Conservation (phyloP, 2,113 vertebrate genomes). For the Narcine bancroftii region DNA sequence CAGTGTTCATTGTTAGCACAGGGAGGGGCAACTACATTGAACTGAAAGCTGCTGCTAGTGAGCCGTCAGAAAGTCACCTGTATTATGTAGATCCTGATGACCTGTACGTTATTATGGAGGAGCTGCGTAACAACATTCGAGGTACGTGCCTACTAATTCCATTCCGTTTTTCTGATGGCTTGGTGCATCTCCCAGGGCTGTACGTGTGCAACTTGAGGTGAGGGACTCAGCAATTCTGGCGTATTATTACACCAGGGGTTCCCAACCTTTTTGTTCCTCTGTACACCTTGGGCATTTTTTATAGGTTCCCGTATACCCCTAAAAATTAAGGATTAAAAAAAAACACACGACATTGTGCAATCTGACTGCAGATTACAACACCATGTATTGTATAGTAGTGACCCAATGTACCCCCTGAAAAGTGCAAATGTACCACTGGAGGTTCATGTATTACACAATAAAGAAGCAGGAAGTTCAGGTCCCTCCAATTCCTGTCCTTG, state of each 20-base stretch:
- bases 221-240: not conserved
- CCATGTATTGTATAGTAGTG: too few relatives aligned
- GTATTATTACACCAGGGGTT: too few relatives aligned
- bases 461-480: not conserved
- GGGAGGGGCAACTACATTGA: conserved; percentile 74
- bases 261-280: too few relatives aligned
- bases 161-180: not conserved
- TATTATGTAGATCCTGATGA: conserved; percentile 90
- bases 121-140: conserved; percentile 68
- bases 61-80: conserved; percentile 66
- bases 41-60: conserved; percentile 66
- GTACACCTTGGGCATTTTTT: too few relatives aligned
- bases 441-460: not conserved
- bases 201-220: not conserved
- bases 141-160: conserved; percentile 54
- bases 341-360: too few relatives aligned
- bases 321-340: too few relatives aligned
- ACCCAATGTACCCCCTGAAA: too few relatives aligned
- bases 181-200: not conserved
- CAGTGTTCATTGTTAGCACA: conserved; percentile 79
- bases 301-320: too few relatives aligned
- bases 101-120: conserved; percentile 71
- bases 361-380: too few relatives aligned
- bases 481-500: not conserved
- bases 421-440: too few relatives aligned